phyloP scores from a whole-genome alignment of 2,113 vertebrate genomes.

The Jacana jacana region DNA sequence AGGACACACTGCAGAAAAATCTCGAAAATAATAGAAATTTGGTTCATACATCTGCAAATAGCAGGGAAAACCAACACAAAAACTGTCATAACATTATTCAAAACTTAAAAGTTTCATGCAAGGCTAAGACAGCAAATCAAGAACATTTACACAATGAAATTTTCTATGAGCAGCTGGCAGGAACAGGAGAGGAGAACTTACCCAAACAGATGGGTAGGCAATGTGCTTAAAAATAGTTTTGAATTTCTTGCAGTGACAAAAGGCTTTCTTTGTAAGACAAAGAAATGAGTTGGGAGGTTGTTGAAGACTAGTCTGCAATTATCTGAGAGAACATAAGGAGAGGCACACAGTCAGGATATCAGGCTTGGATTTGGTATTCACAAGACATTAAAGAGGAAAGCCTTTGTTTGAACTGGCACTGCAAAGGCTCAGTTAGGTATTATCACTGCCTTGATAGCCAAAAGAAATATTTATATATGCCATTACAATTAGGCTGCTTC shows the following conservation, averaged over 20 bases:
- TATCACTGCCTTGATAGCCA: not conserved
- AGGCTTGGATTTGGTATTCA: not conserved
- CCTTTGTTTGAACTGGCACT: conserved; percentile 13
- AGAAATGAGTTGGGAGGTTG: not conserved
- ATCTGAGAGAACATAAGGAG: not conserved
- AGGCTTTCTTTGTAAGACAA: conserved; percentile 1
- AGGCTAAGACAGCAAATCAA: not conserved
- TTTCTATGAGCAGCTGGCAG: conserved; percentile 3
- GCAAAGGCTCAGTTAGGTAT: not conserved
- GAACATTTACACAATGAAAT: not conserved
- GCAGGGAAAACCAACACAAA: not conserved
- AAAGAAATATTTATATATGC: conserved; percentile 38
- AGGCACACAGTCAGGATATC: not conserved
- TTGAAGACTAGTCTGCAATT: not conserved
- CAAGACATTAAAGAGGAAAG: not conserved
- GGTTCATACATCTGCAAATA: not conserved
- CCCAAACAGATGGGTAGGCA: conserved; percentile 8
- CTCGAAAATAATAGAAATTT: not conserved
- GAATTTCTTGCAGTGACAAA: conserved; percentile 26
- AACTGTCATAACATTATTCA: not conserved
- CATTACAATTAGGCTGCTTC: not conserved
- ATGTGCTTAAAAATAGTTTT: not conserved
- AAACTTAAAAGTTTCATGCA: not conserved
- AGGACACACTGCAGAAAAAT: not conserved
- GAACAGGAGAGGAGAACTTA: not conserved